Evolutionary conservation across 35 echinoderm and acorn worm genomes (phyloP).

Genomic region (Hemicentrotus pulcherrimus): DNA sequence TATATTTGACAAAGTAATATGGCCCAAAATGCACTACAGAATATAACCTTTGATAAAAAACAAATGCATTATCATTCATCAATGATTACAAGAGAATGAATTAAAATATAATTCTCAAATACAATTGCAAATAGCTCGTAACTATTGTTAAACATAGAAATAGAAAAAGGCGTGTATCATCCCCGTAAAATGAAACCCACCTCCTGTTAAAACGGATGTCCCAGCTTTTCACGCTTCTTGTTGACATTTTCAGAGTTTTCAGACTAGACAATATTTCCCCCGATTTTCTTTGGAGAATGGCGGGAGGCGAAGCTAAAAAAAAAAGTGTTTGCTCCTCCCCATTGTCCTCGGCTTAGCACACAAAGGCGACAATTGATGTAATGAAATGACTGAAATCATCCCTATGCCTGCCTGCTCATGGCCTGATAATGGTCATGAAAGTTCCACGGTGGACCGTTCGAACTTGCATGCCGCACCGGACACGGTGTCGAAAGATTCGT

Average conservation of each 20-base stretch:
- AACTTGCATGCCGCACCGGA: background rate
- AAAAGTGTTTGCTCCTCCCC: background rate
- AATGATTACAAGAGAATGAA: too few species aligned
- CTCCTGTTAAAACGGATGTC: background rate
- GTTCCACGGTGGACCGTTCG: background rate
- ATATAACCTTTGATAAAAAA: too few species aligned
- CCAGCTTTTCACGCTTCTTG: background rate
- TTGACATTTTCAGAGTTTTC: background rate
- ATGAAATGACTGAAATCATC: conserved; percentile 19
- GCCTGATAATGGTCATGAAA: background rate
- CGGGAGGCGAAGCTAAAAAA: background rate
- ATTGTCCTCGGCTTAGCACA: background rate
- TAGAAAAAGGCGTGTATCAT: background rate
- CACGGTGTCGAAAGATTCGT: background rate
- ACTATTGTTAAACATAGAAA: too few species aligned
- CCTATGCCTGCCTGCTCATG: background rate
- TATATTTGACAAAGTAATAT: too few species aligned
- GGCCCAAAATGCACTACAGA: too few species aligned
- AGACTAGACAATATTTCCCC: background rate
- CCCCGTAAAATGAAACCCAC: background rate
- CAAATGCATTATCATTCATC: too few species aligned
- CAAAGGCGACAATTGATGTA: background rate
- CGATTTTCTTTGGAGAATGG: background rate
- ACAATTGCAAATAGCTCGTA: too few species aligned
- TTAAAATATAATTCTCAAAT: too few species aligned